A percentile compares a stretch with the other conserved stretches of the same genome.
These are phyloP conservation scores for Menidia beryllina DNA, from an alignment of 2,113 vertebrate species.

Conservation along the genomic window DNA sequence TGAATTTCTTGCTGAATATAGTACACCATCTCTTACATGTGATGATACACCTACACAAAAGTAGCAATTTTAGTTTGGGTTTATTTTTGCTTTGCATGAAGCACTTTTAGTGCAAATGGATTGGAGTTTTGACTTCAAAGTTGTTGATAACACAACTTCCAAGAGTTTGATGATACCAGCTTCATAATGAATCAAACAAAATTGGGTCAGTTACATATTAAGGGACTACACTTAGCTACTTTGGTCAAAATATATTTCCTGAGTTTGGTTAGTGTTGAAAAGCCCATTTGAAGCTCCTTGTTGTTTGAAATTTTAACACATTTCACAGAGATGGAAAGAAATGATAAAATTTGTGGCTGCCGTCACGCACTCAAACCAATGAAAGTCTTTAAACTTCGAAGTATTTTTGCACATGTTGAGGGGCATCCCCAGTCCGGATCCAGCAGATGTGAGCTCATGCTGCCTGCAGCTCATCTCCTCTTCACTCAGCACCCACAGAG, in stretches of 20 bases:
- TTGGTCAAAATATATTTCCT: background rate
- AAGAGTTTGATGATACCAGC: no score
- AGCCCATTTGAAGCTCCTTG: background rate
- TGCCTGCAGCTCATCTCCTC: slow-evolving; percentile 63
- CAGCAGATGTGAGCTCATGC: slow-evolving; percentile 30
- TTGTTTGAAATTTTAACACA: background rate
- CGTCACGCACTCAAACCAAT: background rate
- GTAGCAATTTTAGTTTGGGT: background rate
- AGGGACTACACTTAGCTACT: background rate
- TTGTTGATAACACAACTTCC: no score
- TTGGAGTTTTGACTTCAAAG: no score
- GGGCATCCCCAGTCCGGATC: slow-evolving; percentile 29
- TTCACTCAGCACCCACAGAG: slow-evolving; percentile 61
- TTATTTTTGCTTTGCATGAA: no score
- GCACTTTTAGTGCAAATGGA: no score
- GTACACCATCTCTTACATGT: background rate
- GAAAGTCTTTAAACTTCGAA: background rate
- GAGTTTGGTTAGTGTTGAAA: background rate
- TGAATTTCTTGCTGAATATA: slow-evolving; percentile 41
- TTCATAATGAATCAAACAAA: background rate
- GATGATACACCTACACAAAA: background rate
- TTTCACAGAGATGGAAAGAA: background rate
- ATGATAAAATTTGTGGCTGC: background rate
- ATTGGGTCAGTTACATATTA: background rate
- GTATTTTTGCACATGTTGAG: slow-evolving; percentile 1